Evolutionary conservation across 2,888 invertebrate genomes (phyloP).

Genomic region (Clitarchus hookeri): DNA sequence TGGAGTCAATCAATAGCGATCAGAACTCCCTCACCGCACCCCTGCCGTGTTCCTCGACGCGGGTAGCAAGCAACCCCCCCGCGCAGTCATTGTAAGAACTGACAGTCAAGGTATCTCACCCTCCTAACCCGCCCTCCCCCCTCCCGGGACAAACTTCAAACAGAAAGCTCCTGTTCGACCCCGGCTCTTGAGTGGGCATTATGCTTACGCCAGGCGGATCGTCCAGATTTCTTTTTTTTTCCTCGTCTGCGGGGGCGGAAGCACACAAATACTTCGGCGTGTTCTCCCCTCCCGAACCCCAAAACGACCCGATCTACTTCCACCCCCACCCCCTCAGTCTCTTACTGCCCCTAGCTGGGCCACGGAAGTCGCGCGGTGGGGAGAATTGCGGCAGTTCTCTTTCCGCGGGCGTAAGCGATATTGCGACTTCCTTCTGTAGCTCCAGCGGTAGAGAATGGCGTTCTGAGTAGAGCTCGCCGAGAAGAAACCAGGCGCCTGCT

Average conservation of each 20-base stretch:
- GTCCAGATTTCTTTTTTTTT: neutral
- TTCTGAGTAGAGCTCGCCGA: neutral
- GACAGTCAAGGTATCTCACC: neutral
- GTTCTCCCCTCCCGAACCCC: neutral
- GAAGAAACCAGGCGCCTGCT: neutral
- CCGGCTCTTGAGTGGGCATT: neutral
- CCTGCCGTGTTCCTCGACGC: neutral
- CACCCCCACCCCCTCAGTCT: neutral
- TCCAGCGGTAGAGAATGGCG: neutral
- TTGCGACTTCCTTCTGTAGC: neutral
- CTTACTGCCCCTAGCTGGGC: neutral
- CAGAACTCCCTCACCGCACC: neutral
- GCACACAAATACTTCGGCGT: neutral
- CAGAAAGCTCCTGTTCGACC: neutral
- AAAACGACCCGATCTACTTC: too few species aligned
- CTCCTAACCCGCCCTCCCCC: neutral
- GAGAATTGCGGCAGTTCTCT: neutral
- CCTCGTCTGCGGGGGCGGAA: neutral
- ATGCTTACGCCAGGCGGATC: constrained; percentile 7
- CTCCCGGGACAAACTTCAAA: neutral
- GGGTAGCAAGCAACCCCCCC: neutral
- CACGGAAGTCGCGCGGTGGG: neutral
- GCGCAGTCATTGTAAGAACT: neutral
- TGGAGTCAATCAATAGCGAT: neutral
- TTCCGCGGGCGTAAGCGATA: constrained; percentile 8